Conservation (phyloP, 2,888 invertebrate genomes). For the Prenolepis imparis region DNA sequence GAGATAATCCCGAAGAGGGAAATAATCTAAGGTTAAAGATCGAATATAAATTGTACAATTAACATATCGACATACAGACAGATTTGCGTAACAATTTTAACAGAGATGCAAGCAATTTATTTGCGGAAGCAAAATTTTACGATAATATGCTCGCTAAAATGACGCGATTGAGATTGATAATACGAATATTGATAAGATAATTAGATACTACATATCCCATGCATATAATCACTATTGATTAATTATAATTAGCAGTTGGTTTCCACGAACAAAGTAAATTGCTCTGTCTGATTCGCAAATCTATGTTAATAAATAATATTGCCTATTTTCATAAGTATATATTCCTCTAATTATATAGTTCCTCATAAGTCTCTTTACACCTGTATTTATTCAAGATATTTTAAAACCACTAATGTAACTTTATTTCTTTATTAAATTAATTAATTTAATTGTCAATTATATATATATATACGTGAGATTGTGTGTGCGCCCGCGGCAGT, state of each 20-base stretch:
- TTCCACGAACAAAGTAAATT: conserved; percentile 14
- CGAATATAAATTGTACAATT: neutral
- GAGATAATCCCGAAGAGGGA: neutral
- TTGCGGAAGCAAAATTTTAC: neutral
- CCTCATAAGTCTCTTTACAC: neutral
- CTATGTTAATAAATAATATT: neutral
- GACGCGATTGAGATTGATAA: conserved; percentile 4
- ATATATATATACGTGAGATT: neutral
- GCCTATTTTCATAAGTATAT: neutral
- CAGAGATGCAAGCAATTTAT: conserved; percentile 1
- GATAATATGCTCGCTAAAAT: neutral
- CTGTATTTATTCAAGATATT: neutral
- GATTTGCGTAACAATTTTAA: neutral
- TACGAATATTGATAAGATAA: conserved; percentile 20
- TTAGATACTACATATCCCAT: neutral
- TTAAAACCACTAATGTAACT: neutral
- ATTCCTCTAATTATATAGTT: neutral
- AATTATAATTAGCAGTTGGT: neutral
- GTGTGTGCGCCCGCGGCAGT: neutral
- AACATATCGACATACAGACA: neutral
- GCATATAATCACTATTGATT: neutral
- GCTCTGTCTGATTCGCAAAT: neutral
- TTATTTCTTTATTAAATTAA: neutral
- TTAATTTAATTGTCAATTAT: neutral
- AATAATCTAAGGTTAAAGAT: neutral